Conservation (phyloP, 2,797 vertebrate species). For the Ptychobarbus kaznakovi region DNA sequence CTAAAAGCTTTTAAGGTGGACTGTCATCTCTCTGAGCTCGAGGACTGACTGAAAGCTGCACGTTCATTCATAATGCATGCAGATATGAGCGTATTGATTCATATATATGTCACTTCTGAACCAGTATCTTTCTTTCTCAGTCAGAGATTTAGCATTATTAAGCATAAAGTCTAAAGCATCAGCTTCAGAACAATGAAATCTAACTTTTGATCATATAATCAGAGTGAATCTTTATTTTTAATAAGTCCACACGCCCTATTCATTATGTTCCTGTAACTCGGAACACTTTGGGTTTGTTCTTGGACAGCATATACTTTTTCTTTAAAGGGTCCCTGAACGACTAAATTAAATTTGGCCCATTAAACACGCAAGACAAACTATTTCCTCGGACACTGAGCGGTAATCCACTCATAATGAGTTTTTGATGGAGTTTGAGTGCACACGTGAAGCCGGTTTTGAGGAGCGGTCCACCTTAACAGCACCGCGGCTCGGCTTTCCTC, state of each 20-base stretch:
- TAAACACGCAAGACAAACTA: not conserved
- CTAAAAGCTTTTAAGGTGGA: slow-evolving; percentile 76
- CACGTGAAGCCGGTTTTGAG: not conserved
- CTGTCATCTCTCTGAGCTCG: not conserved
- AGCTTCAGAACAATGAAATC: not conserved
- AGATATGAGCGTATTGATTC: not conserved
- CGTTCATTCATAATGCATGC: not conserved
- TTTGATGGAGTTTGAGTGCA: not conserved
- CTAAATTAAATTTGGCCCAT: not conserved
- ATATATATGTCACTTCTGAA: not conserved
- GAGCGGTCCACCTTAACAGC: slow-evolving; percentile 54
- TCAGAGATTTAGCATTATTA: not conserved
- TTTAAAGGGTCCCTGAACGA: not conserved
- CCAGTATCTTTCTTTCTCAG: not conserved
- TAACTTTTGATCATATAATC: not conserved
- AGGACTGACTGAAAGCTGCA: not conserved
- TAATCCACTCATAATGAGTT: slow-evolving; percentile 27
- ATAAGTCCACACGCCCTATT: fast-evolving
- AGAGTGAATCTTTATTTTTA: not conserved
- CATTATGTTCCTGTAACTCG: not conserved
- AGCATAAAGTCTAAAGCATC: not conserved
- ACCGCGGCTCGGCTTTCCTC: not conserved
- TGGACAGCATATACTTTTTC: not conserved
- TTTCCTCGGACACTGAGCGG: slow-evolving; percentile 10
- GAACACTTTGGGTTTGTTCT: slow-evolving; percentile 21